A percentile compares a stretch with the other conserved stretches of the same genome.
phyloP scores from a whole-genome alignment of 2,888 invertebrate genomes.

The Acanthoscelides obtectus region DNA sequence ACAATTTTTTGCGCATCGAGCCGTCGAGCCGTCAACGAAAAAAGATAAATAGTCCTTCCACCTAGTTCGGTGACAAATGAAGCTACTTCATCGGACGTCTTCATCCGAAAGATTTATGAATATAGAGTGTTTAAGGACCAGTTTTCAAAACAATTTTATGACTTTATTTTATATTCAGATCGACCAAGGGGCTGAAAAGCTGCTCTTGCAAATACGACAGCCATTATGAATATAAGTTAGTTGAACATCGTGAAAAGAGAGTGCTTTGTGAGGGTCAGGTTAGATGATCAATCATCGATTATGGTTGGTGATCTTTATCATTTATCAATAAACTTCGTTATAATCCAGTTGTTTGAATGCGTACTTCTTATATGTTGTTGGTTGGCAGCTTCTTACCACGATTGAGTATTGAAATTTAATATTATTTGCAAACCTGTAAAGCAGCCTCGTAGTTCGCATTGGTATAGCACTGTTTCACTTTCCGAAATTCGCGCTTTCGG shows the following conservation, averaged over 20 bases:
- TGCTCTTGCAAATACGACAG: neutral
- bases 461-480: no score
- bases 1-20: conserved; percentile 12
- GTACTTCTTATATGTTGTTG: neutral
- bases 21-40: conserved; percentile 8
- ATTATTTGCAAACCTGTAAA: no score
- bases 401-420: no score
- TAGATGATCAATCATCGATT: conserved; percentile 4
- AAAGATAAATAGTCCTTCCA: conserved; percentile 25
- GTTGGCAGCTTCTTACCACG: neutral
- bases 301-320: neutral
- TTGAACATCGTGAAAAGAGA: conserved; percentile 1
- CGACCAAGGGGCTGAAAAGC: conserved; percentile 7
- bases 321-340: neutral
- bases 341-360: neutral
- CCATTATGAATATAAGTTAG: neutral
- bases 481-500: no score
- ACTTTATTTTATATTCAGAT: conserved; percentile 32
- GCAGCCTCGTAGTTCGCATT: no score
- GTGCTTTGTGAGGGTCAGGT: neutral
- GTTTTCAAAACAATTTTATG: conserved; percentile 28
- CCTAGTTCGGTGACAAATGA: conserved; percentile 39
- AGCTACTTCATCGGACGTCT: conserved; percentile 37
- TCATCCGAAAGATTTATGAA: conserved; percentile 35
- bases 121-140: conserved; percentile 31